Conservation (phyloP, 1,140 invertebrate genomes). For the Bombus polaris region DNA sequence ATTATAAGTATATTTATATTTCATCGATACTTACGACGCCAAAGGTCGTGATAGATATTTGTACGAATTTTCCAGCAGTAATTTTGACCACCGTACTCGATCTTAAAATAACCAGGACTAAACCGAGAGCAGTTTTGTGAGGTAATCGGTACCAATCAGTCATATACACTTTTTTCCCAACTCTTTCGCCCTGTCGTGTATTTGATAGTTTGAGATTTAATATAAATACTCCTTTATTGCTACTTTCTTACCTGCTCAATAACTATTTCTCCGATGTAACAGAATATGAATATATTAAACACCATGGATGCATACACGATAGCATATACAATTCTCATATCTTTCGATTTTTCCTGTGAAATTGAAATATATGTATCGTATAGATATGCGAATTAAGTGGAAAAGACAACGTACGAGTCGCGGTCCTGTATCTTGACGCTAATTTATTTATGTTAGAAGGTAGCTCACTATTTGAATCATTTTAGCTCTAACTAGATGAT, state of each 20-base stretch:
- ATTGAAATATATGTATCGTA: background rate
- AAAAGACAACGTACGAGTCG: background rate
- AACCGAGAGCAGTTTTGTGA: constrained; percentile 39
- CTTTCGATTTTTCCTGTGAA: constrained; percentile 62
- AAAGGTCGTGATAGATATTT: constrained; percentile 65
- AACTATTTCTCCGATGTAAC: constrained; percentile 69
- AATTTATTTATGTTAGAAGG: background rate
- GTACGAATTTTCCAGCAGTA: constrained; percentile 64
- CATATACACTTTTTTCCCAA: constrained; percentile 63
- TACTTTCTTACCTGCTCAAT: constrained; percentile 58
- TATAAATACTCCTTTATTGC: background rate
- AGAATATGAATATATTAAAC: constrained; percentile 74
- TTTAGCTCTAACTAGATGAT: no score
- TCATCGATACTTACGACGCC: constrained; percentile 56
- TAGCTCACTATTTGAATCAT: background rate
- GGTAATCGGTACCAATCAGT: constrained; percentile 67
- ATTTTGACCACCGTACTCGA: constrained; percentile 60
- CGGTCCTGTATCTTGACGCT: no score
- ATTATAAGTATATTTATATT: background rate
- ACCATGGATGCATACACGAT: constrained; percentile 65
- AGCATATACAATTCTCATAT: constrained; percentile 49
- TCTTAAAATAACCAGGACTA: constrained; percentile 65
- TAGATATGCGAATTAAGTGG: background rate
- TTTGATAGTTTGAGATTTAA: background rate
- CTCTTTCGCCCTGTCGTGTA: constrained; percentile 52